Evolutionary conservation across 1,140 invertebrate genomes (phyloP), one percentile per base, ranked within the genome.

Genomic region (Lepidurus arcticus): DNA sequence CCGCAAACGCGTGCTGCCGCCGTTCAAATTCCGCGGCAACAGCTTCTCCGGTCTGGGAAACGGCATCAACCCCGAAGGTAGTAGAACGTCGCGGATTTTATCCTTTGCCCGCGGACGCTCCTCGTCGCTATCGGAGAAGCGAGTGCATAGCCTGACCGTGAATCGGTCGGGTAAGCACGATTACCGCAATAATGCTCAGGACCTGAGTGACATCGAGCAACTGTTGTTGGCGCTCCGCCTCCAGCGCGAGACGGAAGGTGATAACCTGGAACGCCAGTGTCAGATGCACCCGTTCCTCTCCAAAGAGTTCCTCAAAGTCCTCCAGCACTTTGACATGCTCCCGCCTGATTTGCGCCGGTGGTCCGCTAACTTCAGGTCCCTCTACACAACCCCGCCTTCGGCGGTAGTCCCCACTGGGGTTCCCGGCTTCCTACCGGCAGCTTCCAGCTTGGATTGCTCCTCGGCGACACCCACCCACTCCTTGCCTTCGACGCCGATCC

Each of bases 241-340:
- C 42, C 42, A 34, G 78, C 65, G 75, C 1, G 73, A 74, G 11
- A 34, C 44, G 73, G 73, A 78, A 13, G 53, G 44, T 11, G 73
- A 44, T n/a, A 76, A 76, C 26, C 73, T 78, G 16, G 73, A 78
- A 44, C 42, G 45, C 10, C 78, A 78, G 42, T 43, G 45, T 11
- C 73, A 47, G 0, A 73, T 78, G 65, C 65, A 78, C 45, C 78
- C 78, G 11, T 78, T 78, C 24, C 78, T 78, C 26, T 74, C 73
- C 42, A 78, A 78, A 34, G 78, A 78, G 34, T 78, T 74, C 73
- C 44, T 78, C 26, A 78, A 26, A 21, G 44, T 74, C 9, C 24
- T 78, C 43, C 73, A 78, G 24, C 73, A 73, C 9, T 78, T 78
- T 74, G 73, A 73, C 11, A 73, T 78, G 42, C 53, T 78, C 24